Conservation (phyloP, 2,888 invertebrate genomes). For the Nesidiocoris tenuis region DNA sequence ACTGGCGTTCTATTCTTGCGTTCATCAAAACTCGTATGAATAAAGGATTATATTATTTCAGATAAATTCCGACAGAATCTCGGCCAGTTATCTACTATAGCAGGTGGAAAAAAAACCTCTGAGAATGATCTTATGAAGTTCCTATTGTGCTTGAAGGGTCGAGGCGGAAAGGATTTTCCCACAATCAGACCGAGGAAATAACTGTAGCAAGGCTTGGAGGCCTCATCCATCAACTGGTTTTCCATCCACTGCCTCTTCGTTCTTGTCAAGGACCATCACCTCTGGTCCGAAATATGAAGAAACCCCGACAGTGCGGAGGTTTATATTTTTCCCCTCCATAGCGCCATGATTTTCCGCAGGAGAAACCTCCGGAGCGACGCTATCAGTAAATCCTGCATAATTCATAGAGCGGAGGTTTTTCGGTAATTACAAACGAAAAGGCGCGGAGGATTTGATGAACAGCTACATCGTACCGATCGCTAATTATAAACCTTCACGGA, state of each 20-base stretch:
- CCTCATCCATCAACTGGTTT: not conserved
- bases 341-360: conserved; percentile 24
- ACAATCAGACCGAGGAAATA: not conserved
- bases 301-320: not conserved
- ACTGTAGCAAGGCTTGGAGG: not conserved
- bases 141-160: not conserved
- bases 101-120: not conserved
- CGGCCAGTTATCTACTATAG: not conserved
- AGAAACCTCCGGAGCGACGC: conserved; percentile 10
- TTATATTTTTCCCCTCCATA: not conserved
- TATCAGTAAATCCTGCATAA: conserved; percentile 25
- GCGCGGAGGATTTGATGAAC: conserved; percentile 12
- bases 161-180: not conserved
- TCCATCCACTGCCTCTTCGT: not conserved
- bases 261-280: not conserved
- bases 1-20: too few species aligned
- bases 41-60: not conserved
- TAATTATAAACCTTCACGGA: conserved; percentile 29
- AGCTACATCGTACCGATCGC: conserved; percentile 12
- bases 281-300: not conserved
- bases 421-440: conserved; percentile 27
- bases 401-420: conserved; percentile 28
- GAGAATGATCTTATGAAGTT: not conserved
- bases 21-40: not conserved
- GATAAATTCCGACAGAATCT: not conserved